Evolutionary conservation across 2,888 invertebrate genomes (phyloP).

Genomic region (Cristatella mucedo): DNA sequence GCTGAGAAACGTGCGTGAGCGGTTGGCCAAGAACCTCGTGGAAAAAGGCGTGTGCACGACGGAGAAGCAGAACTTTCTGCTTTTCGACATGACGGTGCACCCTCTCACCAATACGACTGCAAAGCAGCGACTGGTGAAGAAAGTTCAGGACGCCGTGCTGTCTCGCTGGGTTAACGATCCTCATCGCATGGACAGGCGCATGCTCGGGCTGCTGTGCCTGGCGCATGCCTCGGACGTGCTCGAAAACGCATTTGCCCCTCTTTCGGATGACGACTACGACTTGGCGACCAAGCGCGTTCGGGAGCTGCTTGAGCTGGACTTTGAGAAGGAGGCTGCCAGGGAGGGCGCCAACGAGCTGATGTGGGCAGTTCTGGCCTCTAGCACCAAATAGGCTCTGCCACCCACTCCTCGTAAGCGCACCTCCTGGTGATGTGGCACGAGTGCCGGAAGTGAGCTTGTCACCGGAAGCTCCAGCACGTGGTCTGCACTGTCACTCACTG

Average conservation of each 20-base stretch:
- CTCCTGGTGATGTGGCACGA: too few species aligned
- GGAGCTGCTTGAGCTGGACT: constrained; percentile 84
- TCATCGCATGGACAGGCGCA: constrained; percentile 87
- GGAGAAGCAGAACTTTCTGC: constrained; percentile 95
- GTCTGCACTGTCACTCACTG: too few species aligned
- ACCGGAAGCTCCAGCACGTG: too few species aligned
- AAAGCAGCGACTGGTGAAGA: constrained; percentile 85
- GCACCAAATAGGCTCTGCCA: constrained; percentile 82
- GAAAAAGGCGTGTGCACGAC: constrained; percentile 98
- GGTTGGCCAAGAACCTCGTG: constrained; percentile 94
- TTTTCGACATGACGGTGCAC: constrained; percentile 99
- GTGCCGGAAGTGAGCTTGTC: too few species aligned
- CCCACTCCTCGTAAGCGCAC: too few species aligned
- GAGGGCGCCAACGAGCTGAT: constrained; percentile 55
- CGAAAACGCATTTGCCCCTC: constrained; percentile 95
- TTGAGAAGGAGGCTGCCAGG: constrained; percentile 85
- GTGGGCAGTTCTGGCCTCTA: constrained; percentile 97
- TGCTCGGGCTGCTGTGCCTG: constrained; percentile 77
- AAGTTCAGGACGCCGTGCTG: constrained; percentile 86
- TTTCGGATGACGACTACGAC: constrained; percentile 87
- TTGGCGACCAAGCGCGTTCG: constrained; percentile 92
- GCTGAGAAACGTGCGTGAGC: constrained; percentile 91
- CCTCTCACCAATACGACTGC: constrained; percentile 85
- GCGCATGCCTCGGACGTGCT: constrained; percentile 96
- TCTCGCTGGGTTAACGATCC: constrained; percentile 88